Evolutionary conservation across 2,888 invertebrate species (phyloP).

Genomic region (Drosophila acutilabella): DNA sequence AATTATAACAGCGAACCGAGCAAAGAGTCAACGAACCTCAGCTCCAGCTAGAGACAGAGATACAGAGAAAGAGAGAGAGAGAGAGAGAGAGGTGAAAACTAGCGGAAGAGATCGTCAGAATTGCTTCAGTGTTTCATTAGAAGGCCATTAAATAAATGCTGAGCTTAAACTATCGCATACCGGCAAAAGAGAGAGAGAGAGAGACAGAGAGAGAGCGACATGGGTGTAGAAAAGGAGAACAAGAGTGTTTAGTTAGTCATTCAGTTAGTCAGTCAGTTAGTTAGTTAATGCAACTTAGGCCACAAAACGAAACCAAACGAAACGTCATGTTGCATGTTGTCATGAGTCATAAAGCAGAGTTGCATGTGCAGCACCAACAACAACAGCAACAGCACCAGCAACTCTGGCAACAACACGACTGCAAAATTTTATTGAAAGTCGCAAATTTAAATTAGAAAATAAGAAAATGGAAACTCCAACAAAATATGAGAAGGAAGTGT

Average conservation of each 20-base stretch:
- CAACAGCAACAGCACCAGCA: conserved; percentile 33
- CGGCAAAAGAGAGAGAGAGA: conserved; percentile 6
- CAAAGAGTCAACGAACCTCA: conserved; percentile 61
- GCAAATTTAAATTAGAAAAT: conserved; percentile 67
- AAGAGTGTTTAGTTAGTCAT: conserved; percentile 46
- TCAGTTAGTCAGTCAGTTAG: conserved; percentile 47
- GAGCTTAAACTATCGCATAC: conserved; percentile 61
- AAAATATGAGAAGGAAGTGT: conserved; percentile 50
- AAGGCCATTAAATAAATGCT: conserved; percentile 63
- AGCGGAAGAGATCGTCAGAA: conserved; percentile 39
- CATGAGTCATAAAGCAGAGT: conserved; percentile 81
- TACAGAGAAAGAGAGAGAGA: neutral
- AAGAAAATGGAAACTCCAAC: conserved; percentile 58
- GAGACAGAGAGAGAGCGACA: conserved; percentile 2
- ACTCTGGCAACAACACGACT: conserved; percentile 46
- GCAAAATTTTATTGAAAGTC: conserved; percentile 62
- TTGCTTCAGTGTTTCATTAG: conserved; percentile 53
- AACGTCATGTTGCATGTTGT: conserved; percentile 81
- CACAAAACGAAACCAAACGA: conserved; percentile 58
- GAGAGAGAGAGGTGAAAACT: neutral
- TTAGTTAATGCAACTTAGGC: conserved; percentile 43
- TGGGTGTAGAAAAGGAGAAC: neutral
- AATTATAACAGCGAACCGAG: conserved; percentile 68
- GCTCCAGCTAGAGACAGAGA: conserved; percentile 1
- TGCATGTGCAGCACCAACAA: conserved; percentile 65